Conservation (phyloP, 2,888 invertebrate species). For the Melanchra persicariae region DNA sequence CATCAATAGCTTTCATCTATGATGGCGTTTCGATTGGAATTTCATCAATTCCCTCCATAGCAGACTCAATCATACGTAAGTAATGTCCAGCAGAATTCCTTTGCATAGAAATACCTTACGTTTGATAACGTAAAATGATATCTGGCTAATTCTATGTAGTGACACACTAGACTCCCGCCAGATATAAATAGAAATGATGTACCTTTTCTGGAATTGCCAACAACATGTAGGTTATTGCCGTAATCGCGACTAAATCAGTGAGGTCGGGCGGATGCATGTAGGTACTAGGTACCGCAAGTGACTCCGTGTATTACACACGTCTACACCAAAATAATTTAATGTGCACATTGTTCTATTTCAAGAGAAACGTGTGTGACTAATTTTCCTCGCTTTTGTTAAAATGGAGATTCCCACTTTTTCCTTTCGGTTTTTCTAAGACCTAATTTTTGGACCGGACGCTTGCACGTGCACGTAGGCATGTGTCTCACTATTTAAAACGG, state of each 20-base stretch:
- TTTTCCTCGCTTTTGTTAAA: constrained; percentile 36
- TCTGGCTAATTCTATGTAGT: too few species aligned
- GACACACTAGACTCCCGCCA: not conserved
- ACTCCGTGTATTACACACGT: not conserved
- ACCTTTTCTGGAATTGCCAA: constrained; percentile 57
- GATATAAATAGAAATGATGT: constrained; percentile 68
- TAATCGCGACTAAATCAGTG: constrained; percentile 65
- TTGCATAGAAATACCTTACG: not conserved
- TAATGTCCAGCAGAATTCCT: not conserved
- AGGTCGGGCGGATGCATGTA: constrained; percentile 26
- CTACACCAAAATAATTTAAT: constrained; percentile 23
- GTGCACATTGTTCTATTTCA: constrained; percentile 43
- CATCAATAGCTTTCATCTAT: too few species aligned
- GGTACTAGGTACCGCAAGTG: constrained; percentile 5
- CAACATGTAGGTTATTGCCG: constrained; percentile 50
- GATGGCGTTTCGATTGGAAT: too few species aligned
- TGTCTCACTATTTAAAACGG: not conserved
- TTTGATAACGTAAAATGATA: not conserved
- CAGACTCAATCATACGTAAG: too few species aligned
- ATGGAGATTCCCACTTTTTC: not conserved
- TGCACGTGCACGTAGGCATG: not conserved
- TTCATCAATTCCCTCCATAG: not conserved
- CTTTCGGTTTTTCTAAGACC: not conserved
- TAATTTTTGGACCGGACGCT: not conserved
- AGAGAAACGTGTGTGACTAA: constrained; percentile 20